phyloP scores from a whole-genome alignment of 2,797 vertebrate species.

The Notolepis coatsorum region DNA sequence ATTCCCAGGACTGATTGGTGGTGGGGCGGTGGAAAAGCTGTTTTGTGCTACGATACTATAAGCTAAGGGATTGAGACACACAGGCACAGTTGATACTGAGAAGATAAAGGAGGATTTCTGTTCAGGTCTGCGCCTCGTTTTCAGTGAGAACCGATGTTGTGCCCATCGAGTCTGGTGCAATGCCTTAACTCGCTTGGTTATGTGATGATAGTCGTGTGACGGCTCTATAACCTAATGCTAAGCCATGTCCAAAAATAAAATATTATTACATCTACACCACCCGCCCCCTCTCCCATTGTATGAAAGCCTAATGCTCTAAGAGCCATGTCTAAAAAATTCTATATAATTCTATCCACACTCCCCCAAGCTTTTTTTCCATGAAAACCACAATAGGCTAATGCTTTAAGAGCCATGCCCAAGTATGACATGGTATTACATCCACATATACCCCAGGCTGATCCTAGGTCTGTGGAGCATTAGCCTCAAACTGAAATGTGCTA shows the following conservation, averaged over 20 bases:
- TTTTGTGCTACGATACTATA: neutral
- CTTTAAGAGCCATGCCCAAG: constrained; percentile 6
- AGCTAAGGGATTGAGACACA: neutral
- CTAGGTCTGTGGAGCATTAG: too few relatives aligned
- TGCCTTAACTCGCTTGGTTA: neutral
- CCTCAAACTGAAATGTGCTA: too few relatives aligned
- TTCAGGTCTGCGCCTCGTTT: neutral
- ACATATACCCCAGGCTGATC: too few relatives aligned
- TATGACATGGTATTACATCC: constrained; percentile 2
- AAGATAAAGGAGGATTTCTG: neutral
- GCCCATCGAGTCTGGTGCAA: constrained; percentile 4
- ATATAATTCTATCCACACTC: constrained; percentile 5
- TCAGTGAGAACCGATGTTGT: neutral
- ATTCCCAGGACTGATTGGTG: neutral
- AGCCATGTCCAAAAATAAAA: constrained; percentile 31
- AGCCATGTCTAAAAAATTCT: too few relatives aligned
- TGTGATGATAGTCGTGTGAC: constrained; percentile 6
- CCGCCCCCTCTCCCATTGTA: neutral
- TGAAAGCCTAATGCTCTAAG: too few relatives aligned
- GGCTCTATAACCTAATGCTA: constrained; percentile 4
- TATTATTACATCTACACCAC: constrained; percentile 5
- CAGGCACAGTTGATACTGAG: neutral
- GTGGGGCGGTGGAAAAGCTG: too few relatives aligned
- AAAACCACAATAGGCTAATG: constrained; percentile 8
- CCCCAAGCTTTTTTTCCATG: too few relatives aligned